Evolutionary conservation across 1,140 invertebrate species (phyloP), one percentile per base, ranked within the genome.

Genomic region (Muscidifurax raptorellus): DNA sequence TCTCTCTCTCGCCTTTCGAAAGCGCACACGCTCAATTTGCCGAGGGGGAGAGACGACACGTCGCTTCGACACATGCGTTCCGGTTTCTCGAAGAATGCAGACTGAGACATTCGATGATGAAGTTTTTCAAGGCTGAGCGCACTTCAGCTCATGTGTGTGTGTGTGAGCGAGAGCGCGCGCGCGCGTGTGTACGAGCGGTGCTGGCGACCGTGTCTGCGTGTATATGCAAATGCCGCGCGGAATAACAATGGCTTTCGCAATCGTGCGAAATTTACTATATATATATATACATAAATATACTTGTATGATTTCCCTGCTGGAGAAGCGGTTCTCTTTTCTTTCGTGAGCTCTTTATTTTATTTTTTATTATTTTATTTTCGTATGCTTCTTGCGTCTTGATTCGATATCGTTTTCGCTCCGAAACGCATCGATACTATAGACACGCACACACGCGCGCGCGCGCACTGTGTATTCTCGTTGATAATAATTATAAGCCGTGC

Each of bases 211-310:
- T 44, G 47, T 78, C 47, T 59, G 76, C 18, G 52, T 52, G 22
- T 36, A 32, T 40, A 40, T 80, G 52, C 76, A 64, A 78, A 59
- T 64, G 52, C 47, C 64, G 74, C 80, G 36, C 71, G 69, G 75
- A 59, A 81, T 72, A 85, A 85, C 84, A 85, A 85, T 85, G 75
- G 74, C 80, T 85, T 82, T 85, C 84, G 75, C 80, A 82, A 85
- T 85, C 84, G 80, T 82, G 84, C 80, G 80, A 85, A 85, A 82
- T 85, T 82, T 78, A 64, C 79, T 80, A 75, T n/a, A n/a, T n/a
- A n/a, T n/a, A 77, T 47, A 47, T 13, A 40, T 40, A 40, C 40
- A 40, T 6, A 40, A 40, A 6, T 40, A 10, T 18, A 18, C 18
- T 52, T 52, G 80, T 59, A 80, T 74, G 76, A 84, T 78, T 84